Evolutionary conservation across 1,140 invertebrate species (phyloP).

Genomic region (Sesamia nonagrioides): DNA sequence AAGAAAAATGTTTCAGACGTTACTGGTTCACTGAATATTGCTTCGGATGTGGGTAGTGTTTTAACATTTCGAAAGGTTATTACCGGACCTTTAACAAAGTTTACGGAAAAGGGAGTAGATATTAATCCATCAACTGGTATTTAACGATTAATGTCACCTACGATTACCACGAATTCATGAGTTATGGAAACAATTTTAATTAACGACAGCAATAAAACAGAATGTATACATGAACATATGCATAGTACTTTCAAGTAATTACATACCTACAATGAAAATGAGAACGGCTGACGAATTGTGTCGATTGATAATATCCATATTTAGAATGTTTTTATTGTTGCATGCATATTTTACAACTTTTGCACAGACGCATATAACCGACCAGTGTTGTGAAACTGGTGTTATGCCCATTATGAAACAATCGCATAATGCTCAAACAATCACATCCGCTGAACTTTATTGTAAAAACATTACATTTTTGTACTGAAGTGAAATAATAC

Average conservation of each 20-base stretch:
- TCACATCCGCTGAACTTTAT: constrained; percentile 33
- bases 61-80: constrained; percentile 21
- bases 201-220: constrained; percentile 9
- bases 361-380: neutral
- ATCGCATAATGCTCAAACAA: constrained; percentile 32
- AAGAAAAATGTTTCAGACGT: constrained; percentile 46
- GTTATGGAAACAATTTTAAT: constrained; percentile 38
- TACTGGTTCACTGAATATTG: constrained; percentile 24
- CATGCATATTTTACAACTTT: constrained; percentile 18
- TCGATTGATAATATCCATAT: constrained; percentile 25
- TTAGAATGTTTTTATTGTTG: constrained; percentile 41
- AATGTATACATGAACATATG: neutral
- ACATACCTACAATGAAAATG: neutral
- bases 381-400: constrained; percentile 19
- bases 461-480: constrained; percentile 13
- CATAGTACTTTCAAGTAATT: constrained; percentile 23
- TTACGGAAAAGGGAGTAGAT: neutral
- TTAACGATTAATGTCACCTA: constrained; percentile 32
- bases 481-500: neutral
- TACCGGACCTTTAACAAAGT: neutral
- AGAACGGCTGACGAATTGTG: neutral
- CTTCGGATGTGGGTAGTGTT: constrained; percentile 39
- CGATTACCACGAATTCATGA: constrained; percentile 2
- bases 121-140: constrained; percentile 18
- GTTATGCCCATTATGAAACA: constrained; percentile 36